These are phyloP conservation scores for Pantherophis alleghaniensis DNA, from an alignment of 2,797 vertebrate genomes.

Conservation along the genomic window DNA sequence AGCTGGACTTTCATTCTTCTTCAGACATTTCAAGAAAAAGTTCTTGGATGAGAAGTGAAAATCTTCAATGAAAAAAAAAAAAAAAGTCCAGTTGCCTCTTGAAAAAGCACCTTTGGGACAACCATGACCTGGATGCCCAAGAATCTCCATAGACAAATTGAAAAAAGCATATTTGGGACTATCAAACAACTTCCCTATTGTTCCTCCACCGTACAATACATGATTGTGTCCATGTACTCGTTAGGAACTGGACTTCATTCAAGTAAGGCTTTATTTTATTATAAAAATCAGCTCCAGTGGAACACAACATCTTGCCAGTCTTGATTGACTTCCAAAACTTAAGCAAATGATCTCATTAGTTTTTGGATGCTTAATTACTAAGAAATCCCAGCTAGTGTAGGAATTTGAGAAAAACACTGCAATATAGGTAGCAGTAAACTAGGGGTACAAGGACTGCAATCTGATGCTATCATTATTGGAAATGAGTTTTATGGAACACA, in stretches of 20 bases:
- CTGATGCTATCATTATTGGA: background rate
- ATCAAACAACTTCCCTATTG: background rate
- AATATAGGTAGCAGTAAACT: background rate
- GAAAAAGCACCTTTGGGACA: background rate
- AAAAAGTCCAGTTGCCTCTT: background rate
- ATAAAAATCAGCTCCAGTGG: background rate
- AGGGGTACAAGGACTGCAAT: background rate
- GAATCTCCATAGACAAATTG: too few species aligned
- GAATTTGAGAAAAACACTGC: background rate
- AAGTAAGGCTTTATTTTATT: background rate
- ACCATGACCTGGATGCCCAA: too few species aligned
- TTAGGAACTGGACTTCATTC: background rate
- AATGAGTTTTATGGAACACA: background rate
- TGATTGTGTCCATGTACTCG: background rate
- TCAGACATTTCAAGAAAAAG: background rate
- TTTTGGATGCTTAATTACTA: background rate
- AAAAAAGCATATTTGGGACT: background rate
- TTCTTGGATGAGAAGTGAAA: background rate
- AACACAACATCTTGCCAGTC: background rate
- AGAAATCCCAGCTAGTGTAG: background rate
- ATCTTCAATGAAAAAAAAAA: background rate
- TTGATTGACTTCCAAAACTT: background rate
- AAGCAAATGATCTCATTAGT: background rate
- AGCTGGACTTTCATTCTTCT: background rate
- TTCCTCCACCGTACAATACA: background rate